These are phyloP conservation scores for Neoseiulus cucumeris DNA, from an alignment of 1,140 invertebrate genomes.

Conservation along the genomic window DNA sequence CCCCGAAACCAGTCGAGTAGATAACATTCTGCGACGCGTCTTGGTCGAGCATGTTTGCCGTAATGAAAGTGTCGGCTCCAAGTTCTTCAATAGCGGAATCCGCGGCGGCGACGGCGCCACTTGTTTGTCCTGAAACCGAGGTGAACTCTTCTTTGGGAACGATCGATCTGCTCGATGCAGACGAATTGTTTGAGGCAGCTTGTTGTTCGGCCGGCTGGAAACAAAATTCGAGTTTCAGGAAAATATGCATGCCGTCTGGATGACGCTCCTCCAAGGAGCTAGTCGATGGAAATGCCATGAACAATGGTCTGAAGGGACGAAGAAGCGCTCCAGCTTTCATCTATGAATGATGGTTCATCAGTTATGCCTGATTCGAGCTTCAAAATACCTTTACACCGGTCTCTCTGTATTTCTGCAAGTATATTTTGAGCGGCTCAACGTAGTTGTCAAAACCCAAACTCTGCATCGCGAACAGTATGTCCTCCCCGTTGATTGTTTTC, in stretches of 20 bases:
- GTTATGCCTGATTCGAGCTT: background rate
- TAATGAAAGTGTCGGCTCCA: background rate
- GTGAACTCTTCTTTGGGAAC: background rate
- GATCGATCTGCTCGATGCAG: background rate
- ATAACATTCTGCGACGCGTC: constrained; percentile 1
- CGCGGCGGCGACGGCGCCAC: background rate
- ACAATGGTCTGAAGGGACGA: background rate
- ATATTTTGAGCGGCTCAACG: constrained; percentile 85
- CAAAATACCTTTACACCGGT: constrained; percentile 25
- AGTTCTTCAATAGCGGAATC: background rate
- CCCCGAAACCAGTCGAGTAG: constrained; percentile 1
- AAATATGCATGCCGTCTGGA: background rate
- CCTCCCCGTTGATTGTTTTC: constrained; percentile 98
- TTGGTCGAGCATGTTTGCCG: constrained; percentile 7
- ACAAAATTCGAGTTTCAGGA: background rate
- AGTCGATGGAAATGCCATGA: background rate
- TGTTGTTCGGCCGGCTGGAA: background rate
- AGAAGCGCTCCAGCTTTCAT: constrained; percentile 15
- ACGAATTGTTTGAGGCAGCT: background rate
- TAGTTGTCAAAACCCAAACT: constrained; percentile 95
- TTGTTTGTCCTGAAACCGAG: background rate
- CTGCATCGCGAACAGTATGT: constrained; percentile 89
- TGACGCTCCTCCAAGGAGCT: no score
- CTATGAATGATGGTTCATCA: constrained; percentile 11
- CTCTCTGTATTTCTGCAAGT: constrained; percentile 91